Evolutionary conservation across 2,113 vertebrate species (phyloP).

Genomic region (Xenotilapia flavipinnis): DNA sequence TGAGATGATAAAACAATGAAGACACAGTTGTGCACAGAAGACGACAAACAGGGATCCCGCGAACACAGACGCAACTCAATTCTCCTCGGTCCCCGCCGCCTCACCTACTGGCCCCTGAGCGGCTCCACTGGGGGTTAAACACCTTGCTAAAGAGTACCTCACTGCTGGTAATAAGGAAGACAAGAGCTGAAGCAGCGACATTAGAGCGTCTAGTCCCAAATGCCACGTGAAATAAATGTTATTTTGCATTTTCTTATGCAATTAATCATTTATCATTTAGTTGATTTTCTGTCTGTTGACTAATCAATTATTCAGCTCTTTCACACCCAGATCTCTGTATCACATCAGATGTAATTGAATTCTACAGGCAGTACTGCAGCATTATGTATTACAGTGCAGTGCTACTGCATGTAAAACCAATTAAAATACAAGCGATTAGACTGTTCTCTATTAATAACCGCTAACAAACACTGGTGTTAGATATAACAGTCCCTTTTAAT

Average conservation of each 20-base stretch:
- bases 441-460: conserved; percentile 36
- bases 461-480: conserved; percentile 10
- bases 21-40: neutral
- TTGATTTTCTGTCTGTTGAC: neutral
- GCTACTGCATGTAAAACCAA: conserved; percentile 32
- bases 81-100: neutral
- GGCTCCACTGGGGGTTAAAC: neutral
- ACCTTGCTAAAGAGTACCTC: neutral
- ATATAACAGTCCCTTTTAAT: conserved; percentile 14
- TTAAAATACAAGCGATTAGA: conserved; percentile 41
- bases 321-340: neutral
- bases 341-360: conserved; percentile 61
- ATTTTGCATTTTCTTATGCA: neutral
- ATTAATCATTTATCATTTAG: neutral
- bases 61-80: neutral
- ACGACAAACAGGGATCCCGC: neutral
- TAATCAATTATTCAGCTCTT: neutral
- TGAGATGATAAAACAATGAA: neutral
- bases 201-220: neutral
- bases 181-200: neutral
- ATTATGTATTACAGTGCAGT: conserved; percentile 24
- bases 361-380: conserved; percentile 33
- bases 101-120: neutral
- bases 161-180: neutral
- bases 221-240: neutral